A percentile compares a stretch with the other conserved stretches of the same genome.
These are phyloP conservation scores for Acomys russatus DNA, from an alignment of 2,797 vertebrate species.

Conservation along the genomic window DNA sequence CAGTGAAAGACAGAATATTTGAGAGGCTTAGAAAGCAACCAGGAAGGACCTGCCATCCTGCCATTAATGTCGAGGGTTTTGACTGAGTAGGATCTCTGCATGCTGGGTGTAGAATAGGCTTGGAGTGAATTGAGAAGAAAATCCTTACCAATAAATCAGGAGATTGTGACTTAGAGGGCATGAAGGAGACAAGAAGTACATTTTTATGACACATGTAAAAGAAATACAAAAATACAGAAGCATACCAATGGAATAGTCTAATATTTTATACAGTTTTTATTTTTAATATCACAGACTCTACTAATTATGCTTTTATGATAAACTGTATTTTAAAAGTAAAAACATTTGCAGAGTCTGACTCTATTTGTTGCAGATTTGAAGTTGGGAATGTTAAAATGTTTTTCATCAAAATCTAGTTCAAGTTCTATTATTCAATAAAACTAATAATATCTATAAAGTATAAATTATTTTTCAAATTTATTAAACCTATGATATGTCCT, in stretches of 20 bases:
- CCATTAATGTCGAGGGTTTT: not conserved
- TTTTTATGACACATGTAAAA: not conserved
- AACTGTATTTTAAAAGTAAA: conserved; percentile 51
- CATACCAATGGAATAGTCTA: not conserved
- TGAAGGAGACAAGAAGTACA: not conserved
- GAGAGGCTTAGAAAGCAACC: not conserved
- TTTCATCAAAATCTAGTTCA: conserved; percentile 40
- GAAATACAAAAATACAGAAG: not conserved
- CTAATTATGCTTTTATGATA: not conserved
- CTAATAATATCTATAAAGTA: not conserved
- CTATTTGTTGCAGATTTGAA: not conserved
- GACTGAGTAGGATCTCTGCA: not conserved
- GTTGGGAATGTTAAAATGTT: not conserved
- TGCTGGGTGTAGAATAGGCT: not conserved
- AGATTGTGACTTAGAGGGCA: not conserved
- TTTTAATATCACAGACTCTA: not conserved
- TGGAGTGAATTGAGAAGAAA: not conserved
- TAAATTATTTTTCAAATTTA: not conserved
- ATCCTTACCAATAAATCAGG: not conserved
- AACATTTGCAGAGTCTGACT: not conserved
- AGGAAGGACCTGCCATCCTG: not conserved
- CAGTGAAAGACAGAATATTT: not conserved
- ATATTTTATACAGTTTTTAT: not conserved
- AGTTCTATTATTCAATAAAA: not conserved
- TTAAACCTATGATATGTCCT: not conserved